These are phyloP conservation scores for Vesta saturnalis DNA, from an alignment of 2,888 invertebrate species.

Conservation along the genomic window DNA sequence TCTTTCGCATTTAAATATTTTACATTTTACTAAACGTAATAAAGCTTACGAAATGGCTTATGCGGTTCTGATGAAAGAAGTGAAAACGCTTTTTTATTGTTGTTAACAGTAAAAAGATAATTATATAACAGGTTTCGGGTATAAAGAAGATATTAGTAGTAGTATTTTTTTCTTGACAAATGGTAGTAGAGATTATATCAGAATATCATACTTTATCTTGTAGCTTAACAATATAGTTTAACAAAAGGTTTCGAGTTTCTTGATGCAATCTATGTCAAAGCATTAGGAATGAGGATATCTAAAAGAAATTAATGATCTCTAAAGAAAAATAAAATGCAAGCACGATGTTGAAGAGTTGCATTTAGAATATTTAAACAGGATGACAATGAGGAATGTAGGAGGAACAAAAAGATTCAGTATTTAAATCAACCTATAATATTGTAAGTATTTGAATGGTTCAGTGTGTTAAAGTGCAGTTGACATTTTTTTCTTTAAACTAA, in stretches of 20 bases:
- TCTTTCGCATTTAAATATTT: background rate
- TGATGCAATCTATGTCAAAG: background rate
- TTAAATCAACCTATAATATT: no score
- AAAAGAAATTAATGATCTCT: conserved; percentile 9
- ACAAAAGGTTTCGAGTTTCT: background rate
- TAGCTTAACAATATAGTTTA: background rate
- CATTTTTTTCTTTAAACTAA: no score
- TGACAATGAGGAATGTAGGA: background rate
- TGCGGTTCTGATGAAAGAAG: background rate
- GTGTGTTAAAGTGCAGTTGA: no score
- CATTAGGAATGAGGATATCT: conserved; percentile 8
- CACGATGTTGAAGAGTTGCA: background rate
- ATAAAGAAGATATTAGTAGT: conserved; percentile 8
- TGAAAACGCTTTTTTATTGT: background rate
- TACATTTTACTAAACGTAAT: background rate
- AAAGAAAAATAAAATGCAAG: background rate
- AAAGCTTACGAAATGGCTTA: no score
- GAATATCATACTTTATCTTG: background rate
- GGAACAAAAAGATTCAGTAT: background rate
- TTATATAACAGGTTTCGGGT: conserved; percentile 5
- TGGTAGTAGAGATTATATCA: background rate
- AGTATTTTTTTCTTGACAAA: conserved; percentile 2
- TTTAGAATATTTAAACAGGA: background rate
- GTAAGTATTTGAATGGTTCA: no score
- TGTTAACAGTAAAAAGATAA: conserved; percentile 3